Base-by-base conservation (phyloP, 1,140 invertebrate genomes). In the Microvelia longipes region DNA sequence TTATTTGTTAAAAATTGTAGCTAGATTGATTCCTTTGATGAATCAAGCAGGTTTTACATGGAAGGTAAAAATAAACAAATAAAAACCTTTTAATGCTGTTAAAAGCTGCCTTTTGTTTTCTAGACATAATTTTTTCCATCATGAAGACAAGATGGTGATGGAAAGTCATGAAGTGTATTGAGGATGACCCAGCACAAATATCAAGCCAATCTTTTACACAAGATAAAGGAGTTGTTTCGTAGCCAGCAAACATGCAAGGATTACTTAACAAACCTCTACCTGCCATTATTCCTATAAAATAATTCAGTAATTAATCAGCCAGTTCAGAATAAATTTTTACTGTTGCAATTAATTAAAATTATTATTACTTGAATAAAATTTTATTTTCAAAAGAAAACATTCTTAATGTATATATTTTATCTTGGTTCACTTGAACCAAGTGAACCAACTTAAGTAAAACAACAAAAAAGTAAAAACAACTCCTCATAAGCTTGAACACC, bases 101-200 rank as follows among this genome's bases (percentile, higher is more conserved):
- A 50, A 50, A 50, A 50, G 19, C 19, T 5, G 19, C 19, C 19
- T 50, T 50, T 19, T 50, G 35, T 50, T 83, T 78, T 73, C 86
- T 89, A 2, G 85, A 81, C 71, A 95, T 81, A 61, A 89, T 76
- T 79, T 89, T 90, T 78, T 94, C 91, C 73, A 93, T 80, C 95
- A 98, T 98, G 77, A 94, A 95, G 64, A 93, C 90, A 67, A 97
- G 83, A 82, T 97, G 94, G 78, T 96, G 92, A 81, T 97, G 94
- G 76, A 96, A 93, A 77, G 84, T 88, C 70, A 73, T 88, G 85
- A 80, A 93, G 94, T 60, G 84, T 83, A 73, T 87, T 69, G 74
- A 82, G 78, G 82, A 83, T 77, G 77, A 83, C 71, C 75, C 77
- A 72, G 79, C 74, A 72, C 87, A 85, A 65, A 96, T 86, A 75